Evolutionary conservation across 2,797 vertebrate species (phyloP), one percentile per base, ranked within the genome.

Genomic region (Muraenolepis orangiensis): DNA sequence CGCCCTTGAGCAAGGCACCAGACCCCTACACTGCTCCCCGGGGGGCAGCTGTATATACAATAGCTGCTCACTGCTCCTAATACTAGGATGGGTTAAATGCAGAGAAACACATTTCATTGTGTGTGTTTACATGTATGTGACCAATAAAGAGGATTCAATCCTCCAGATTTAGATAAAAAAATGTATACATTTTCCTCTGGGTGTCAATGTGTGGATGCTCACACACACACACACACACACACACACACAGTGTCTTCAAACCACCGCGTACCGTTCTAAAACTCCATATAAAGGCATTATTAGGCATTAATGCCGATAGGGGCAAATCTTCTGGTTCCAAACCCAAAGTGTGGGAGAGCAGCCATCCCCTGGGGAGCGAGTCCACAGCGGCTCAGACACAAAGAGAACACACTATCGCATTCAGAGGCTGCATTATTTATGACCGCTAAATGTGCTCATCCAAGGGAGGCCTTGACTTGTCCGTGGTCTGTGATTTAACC

Each of bases 351-450:
- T 18, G 57, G 32, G 68, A 75, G 70, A 20, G 18, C 40, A 46
- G 67, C 42, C 40, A 28, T 70, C 42, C 72, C 71, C 64, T 34
- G 23, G 72, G 72, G 38, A 73, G 29, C 13, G 20, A 26, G n/a
- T 64, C 36, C 69, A 66, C 69, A 46, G 36, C 75, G 18, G 32
- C 78, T 70, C 29, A 30, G 66, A 69, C 67, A 73, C 42, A 70
- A 29, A 70, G 29, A 70, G 66, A 70, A 20, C n/a, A 14, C 71
- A 74, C 74, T 32, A 78, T 71, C 71, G 78, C 34, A 75, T 82
- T 72, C 51, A 40, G 20, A 36, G 16, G 31, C 68, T 79, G 38
- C 34, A 80, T 78, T 78, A 80, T 78, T 78, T 69, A 82, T 75
- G 74, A 72, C 66, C 61, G 40, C 72, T 64, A 20, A 76, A 73